Evolutionary conservation across 2,888 invertebrate species (phyloP).

Genomic region (Morpho helenor): DNA sequence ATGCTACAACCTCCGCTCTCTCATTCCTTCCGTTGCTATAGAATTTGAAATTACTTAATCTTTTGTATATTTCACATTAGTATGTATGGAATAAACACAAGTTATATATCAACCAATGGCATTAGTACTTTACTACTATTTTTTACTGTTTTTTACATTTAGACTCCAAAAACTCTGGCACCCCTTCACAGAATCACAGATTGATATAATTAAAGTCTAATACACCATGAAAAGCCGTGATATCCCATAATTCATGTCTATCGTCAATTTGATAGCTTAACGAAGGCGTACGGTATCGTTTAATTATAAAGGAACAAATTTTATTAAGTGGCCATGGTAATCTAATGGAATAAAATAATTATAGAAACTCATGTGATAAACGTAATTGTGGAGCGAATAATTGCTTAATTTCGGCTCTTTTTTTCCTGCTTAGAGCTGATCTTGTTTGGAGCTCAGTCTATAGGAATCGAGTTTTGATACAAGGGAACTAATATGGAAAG

Average conservation of each 20-base stretch:
- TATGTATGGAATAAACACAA: no score
- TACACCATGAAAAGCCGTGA: conserved; percentile 42
- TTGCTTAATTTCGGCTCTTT: conserved; percentile 14
- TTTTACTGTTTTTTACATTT: no score
- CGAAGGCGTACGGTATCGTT: conserved; percentile 26
- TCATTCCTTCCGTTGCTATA: no score
- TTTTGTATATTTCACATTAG: not conserved
- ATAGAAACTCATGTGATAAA: conserved; percentile 12
- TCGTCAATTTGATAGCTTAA: conserved; percentile 24
- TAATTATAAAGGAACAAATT: conserved; percentile 27
- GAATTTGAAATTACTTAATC: no score
- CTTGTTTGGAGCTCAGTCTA: no score
- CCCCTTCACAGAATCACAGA: conserved; percentile 48
- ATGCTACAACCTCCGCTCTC: no score
- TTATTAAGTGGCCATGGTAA: conserved; percentile 32
- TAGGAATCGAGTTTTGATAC: no score
- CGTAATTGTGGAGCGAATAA: conserved; percentile 7
- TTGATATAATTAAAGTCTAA: conserved; percentile 45
- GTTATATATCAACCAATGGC: not conserved
- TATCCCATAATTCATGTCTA: conserved; percentile 35
- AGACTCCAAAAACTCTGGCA: conserved; percentile 37
- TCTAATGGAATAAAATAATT: conserved; percentile 24
- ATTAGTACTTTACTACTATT: no score
- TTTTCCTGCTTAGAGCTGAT: no score
- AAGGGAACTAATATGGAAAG: no score